Evolutionary conservation across 1,140 invertebrate species (phyloP).

Genomic region (Ips typographus): DNA sequence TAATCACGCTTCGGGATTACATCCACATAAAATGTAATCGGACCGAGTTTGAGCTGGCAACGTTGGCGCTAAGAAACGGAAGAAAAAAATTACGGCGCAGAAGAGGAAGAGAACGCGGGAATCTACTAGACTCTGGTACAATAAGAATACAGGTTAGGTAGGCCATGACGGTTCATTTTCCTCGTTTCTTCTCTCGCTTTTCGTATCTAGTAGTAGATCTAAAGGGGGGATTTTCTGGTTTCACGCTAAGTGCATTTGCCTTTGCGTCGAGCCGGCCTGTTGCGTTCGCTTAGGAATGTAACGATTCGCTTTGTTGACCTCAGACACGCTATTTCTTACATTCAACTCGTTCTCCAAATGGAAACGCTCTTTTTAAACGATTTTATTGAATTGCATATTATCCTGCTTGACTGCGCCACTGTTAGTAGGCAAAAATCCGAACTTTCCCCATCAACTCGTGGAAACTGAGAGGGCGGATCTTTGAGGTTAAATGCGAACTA

Average conservation of each 20-base stretch:
- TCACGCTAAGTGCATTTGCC: slow-evolving; percentile 34
- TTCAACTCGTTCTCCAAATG: not conserved
- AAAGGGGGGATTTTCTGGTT: slow-evolving; percentile 27
- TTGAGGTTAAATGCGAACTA: not conserved
- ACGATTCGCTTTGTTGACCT: slow-evolving; percentile 21
- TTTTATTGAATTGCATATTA: too few relatives aligned
- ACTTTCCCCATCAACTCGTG: too few relatives aligned
- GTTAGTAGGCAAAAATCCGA: too few relatives aligned
- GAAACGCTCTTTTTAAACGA: too few relatives aligned
- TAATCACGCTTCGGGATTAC: too few relatives aligned
- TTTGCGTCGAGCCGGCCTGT: slow-evolving; percentile 16
- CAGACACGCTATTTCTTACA: not conserved
- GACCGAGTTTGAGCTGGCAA: too few relatives aligned
- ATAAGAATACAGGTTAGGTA: slow-evolving; percentile 14
- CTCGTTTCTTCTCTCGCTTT: slow-evolving; percentile 6
- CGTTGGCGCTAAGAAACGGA: too few relatives aligned
- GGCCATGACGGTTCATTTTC: slow-evolving; percentile 32
- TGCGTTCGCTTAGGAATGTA: slow-evolving; percentile 22
- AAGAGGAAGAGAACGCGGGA: too few relatives aligned
- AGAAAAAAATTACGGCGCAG: too few relatives aligned
- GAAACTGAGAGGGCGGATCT: not conserved
- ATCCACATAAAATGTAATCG: too few relatives aligned
- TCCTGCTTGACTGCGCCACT: too few relatives aligned
- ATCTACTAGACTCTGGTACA: not conserved
- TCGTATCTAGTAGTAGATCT: slow-evolving; percentile 33